A percentile compares a stretch with the other conserved stretches of the same genome.
These are phyloP conservation scores for Danio albolineatus DNA, from an alignment of 2,797 vertebrate genomes.

Conservation along the genomic window DNA sequence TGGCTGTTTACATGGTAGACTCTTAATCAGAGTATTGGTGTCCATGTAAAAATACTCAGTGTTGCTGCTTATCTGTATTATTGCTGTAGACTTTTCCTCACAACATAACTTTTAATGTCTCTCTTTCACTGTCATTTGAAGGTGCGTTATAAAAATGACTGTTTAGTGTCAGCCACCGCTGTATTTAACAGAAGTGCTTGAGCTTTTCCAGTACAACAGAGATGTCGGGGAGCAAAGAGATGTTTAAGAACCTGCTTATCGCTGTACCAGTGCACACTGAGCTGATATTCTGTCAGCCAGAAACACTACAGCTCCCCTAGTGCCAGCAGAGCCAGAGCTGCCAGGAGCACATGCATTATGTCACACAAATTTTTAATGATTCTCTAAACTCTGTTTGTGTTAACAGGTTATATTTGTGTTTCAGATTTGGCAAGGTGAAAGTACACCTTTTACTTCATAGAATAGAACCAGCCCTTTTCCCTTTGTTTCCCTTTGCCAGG, in stretches of 20 bases:
- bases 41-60: too few relatives aligned
- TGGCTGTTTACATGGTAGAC: too few relatives aligned
- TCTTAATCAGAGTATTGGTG: too few relatives aligned
- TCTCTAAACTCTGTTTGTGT: background rate
- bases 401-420: background rate
- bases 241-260: constrained; percentile 77
- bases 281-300: constrained; percentile 33
- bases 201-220: constrained; percentile 70
- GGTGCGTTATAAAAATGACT: constrained; percentile 2
- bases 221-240: constrained; percentile 71
- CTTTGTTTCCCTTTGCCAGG: too few relatives aligned
- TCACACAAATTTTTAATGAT: constrained; percentile 9
- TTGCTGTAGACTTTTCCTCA: constrained; percentile 64
- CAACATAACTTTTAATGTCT: constrained; percentile 71
- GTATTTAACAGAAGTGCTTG: constrained; percentile 71
- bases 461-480: background rate
- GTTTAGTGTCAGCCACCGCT: constrained; percentile 63
- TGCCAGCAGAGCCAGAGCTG: constrained; percentile 33
- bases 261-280: constrained; percentile 67
- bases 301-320: constrained; percentile 31
- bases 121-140: constrained; percentile 80
- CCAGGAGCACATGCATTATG: constrained; percentile 44
- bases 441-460: background rate
- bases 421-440: background rate
- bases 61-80: constrained; percentile 48